Conservation (phyloP, 2,797 vertebrate genomes). For the Sorex maritimensis region DNA sequence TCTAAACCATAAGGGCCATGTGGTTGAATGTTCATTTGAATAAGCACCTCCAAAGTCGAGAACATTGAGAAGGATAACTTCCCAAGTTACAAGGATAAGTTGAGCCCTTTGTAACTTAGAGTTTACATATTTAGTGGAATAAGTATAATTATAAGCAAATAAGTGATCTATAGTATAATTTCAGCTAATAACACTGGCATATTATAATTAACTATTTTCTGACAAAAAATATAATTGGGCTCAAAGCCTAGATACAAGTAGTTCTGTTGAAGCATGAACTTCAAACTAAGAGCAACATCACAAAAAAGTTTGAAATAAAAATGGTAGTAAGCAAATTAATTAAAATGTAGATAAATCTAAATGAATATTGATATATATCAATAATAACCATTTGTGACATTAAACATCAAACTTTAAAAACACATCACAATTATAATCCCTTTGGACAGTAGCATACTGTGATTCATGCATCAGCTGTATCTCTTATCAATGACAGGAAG, state of each 20-base stretch:
- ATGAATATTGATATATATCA: slow-evolving; percentile 35
- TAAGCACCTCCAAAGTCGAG: too few relatives aligned
- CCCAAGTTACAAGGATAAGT: too few relatives aligned
- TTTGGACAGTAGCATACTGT: slow-evolving; percentile 5
- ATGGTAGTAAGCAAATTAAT: not conserved
- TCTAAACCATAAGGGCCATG: not conserved
- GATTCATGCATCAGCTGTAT: not conserved
- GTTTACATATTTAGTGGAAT: not conserved
- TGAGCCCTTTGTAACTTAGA: too few relatives aligned
- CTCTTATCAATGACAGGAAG: not conserved
- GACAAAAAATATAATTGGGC: not conserved
- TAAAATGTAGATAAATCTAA: slow-evolving; percentile 10
- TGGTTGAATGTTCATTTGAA: not conserved
- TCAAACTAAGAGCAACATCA: slow-evolving; percentile 3
- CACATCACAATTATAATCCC: not conserved
- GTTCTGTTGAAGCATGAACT: not conserved
- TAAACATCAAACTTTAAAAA: slow-evolving; percentile 38
- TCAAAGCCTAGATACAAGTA: not conserved
- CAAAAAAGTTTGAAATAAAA: slow-evolving; percentile 32
- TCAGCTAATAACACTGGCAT: not conserved
- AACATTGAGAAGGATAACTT: too few relatives aligned
- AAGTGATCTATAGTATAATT: not conserved
- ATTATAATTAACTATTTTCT: not conserved
- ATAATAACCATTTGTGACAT: not conserved
- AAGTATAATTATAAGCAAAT: slow-evolving; percentile 10